Evolutionary conservation across 2,888 invertebrate genomes (phyloP), one percentile per base, ranked within the genome.

Genomic region (Coleophora flavipennella): DNA sequence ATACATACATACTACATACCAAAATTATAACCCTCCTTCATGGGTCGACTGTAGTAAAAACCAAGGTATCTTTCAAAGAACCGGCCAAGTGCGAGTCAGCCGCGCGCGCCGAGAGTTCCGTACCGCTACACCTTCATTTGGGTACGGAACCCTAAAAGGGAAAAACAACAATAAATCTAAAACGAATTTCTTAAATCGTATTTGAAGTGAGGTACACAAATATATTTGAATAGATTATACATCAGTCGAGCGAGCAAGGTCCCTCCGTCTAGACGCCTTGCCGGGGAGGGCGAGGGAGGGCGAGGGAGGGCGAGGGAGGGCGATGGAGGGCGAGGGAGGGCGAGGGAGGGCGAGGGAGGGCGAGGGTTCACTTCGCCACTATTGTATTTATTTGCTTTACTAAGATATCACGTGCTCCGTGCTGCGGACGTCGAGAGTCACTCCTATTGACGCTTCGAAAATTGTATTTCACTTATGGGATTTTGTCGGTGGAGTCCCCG

Each of bases 191-290:
- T 13, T 35, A 43, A 43, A 43, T 43, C 40, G 14, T 31, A 38
- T 38, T 38, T 33, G 20, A 36, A 32, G 31, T 26, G 31, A 43
- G 40, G 40, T 39, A 38, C 34, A 38, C 38, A 40, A 36, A 41
- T 41, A 44, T 38, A 35, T 36, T 31, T 41, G 38, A 41, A 44
- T 44, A 44, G 38, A 44, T 44, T 4, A 4, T 20, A 40, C 40
- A 43, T 43, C 40, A 41, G 60, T 62, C 57, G 46, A 20, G 20
- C n/a, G n/a, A 58, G 53, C 53, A 58, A 61, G 71, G 64, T 73
- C 71, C 78, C 78, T 75, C 68, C 75, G 81, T 83, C 83, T 84
- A 84, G 83, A 84, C 83, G 65, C 72, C 73, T 70, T 64, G 64
- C 69, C 75, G 79, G 69, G 77, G 76, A 76, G 76, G 71, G n/a